A percentile compares a stretch with the other conserved stretches of the same genome.
These are phyloP conservation scores for Protobothrops mucrosquamatus DNA, from an alignment of 2,113 vertebrate genomes.

Conservation along the genomic window DNA sequence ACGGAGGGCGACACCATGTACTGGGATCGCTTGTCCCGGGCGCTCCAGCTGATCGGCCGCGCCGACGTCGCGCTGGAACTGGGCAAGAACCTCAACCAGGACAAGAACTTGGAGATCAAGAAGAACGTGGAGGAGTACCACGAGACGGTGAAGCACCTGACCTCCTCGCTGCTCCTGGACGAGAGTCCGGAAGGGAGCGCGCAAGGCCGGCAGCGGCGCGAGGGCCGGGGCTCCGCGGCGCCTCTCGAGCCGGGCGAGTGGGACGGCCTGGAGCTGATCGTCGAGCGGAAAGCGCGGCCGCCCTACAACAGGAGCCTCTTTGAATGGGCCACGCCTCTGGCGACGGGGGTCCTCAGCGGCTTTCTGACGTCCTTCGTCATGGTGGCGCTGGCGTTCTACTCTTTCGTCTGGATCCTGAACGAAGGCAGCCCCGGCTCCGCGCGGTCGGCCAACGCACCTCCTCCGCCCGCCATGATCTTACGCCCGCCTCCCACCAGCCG, in stretches of 20 bases:
- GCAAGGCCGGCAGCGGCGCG: fast-evolving
- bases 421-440: background rate
- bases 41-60: conserved; percentile 58
- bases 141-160: background rate
- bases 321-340: conserved; percentile 65
- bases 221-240: background rate
- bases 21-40: conserved; percentile 66
- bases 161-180: conserved; percentile 28
- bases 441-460: fast-evolving
- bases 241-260: background rate
- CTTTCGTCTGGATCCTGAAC: conserved; percentile 40
- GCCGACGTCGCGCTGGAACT: conserved; percentile 66
- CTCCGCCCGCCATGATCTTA: fast-evolving
- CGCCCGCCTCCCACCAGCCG: background rate
- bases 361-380: conserved; percentile 64
- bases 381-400: background rate
- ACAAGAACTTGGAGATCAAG: conserved; percentile 63
- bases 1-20: background rate
- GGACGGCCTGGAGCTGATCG: conserved; percentile 68
- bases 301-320: conserved; percentile 62
- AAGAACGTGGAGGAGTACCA: conserved; percentile 42
- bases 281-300: conserved; percentile 61
- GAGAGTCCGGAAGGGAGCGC: fast-evolving
- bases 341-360: conserved; percentile 74
- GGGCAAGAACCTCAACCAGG: conserved; percentile 73